These are phyloP conservation scores for Phocides pigmalion DNA, from an alignment of 1,140 invertebrate species.

Conservation along the genomic window DNA sequence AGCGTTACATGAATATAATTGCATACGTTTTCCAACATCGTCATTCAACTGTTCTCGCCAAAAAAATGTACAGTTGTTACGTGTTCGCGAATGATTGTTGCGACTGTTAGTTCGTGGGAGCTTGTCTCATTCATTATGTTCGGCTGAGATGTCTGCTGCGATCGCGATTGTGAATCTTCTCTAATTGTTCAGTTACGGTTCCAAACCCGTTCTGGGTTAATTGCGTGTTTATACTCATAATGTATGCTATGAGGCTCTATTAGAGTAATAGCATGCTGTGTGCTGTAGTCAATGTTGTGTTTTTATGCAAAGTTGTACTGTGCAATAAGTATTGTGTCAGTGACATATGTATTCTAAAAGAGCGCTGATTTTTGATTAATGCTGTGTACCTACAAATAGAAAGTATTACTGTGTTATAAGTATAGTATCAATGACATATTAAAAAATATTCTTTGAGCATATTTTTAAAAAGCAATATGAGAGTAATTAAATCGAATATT, in stretches of 20 bases:
- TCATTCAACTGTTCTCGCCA: slow-evolving; percentile 13
- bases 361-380: too few relatives aligned
- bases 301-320: not conserved
- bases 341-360: too few relatives aligned
- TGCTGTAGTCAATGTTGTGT: slow-evolving; percentile 8
- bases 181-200: slow-evolving; percentile 33
- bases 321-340: too few relatives aligned
- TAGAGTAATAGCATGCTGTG: slow-evolving; percentile 25
- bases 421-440: too few relatives aligned
- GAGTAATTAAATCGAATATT: not conserved
- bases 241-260: slow-evolving; percentile 21
- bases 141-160: slow-evolving; percentile 27
- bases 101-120: slow-evolving; percentile 32
- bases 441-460: too few relatives aligned
- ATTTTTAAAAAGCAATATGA: too few relatives aligned
- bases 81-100: slow-evolving; percentile 27
- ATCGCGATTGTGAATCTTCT: slow-evolving; percentile 29
- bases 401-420: too few relatives aligned
- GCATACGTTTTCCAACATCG: slow-evolving; percentile 8
- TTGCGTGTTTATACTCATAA: slow-evolving; percentile 26
- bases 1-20: slow-evolving; percentile 8
- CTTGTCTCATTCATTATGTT: slow-evolving; percentile 27
- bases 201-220: slow-evolving; percentile 32
- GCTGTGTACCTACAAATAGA: not conserved
- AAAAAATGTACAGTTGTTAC: slow-evolving; percentile 26